Base-by-base conservation (phyloP, 2,113 vertebrate genomes). In the Apodemus speciosus region DNA sequence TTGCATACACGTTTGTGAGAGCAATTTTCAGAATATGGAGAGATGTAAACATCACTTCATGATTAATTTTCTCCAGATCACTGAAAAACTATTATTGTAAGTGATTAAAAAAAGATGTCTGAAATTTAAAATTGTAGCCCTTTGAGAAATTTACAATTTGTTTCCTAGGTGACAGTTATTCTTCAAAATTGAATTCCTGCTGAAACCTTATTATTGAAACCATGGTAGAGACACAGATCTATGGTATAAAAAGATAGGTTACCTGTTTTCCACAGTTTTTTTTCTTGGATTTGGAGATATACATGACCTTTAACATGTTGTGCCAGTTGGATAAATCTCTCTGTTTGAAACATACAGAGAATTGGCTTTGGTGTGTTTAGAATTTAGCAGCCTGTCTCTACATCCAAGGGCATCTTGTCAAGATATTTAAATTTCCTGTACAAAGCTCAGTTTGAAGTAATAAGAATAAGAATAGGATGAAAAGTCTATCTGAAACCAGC, bases 161-260 rank as follows among this genome's bases (percentile, higher is more conserved):
- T 97, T 94, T 95, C 76, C 53, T 87, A 95, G 90, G 91, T 95
- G 69, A 83, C 27, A 94, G 51, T 56, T 51, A 30, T 89, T 94
- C 75, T 88, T 91, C 40, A 89, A 62, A 1, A 76, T 35, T 10
- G 66, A 73, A 6, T 83, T 87, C 13, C 35, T 60, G 16, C 72
- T 92, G 87, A 90, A 89, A 85, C 1, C 38, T 93, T 94, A 86
- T 90, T 92, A 87, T 72, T 85, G 84, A 86, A 95, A 91, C 51
- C 38, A 80, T 87, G 71, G 18, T 94, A 85, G 85, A 94, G 40
- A 85, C 62, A 91, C 43, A 89, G 86, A 83, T 89, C 85, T 85
- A 91, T 91, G 75, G 27, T 88, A 85, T 1, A 90, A 84, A 64
- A 96, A 95, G 91, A 80, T 7, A 94, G 71, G 56, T 86, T 95